Evolutionary conservation across 2,888 invertebrate genomes (phyloP).

Genomic region (Buathra laborator): DNA sequence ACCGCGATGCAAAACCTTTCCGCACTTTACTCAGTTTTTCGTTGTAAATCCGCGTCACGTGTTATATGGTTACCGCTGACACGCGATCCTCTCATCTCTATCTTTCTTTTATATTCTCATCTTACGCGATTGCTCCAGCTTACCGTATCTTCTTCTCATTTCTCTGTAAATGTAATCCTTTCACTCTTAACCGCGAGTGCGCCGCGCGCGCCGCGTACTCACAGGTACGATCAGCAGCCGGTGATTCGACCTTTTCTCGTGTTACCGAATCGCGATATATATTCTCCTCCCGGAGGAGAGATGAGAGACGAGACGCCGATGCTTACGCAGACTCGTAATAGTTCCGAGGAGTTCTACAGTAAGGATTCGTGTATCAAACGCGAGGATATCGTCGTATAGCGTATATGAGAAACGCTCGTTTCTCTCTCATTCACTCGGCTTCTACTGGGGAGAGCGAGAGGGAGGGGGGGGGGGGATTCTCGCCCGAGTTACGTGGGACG

Average conservation of each 20-base stretch:
- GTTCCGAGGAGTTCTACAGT: conserved; percentile 3
- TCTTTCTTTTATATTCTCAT: conserved; percentile 25
- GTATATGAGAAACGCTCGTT: conserved; percentile 28
- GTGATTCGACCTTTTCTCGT: conserved; percentile 62
- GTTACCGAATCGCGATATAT: conserved; percentile 35
- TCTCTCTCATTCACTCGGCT: conserved; percentile 44
- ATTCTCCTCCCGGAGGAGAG: conserved; percentile 13
- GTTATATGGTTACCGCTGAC: neutral
- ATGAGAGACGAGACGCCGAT: conserved; percentile 38
- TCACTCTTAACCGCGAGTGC: conserved; percentile 70
- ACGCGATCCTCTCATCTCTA: conserved; percentile 10
- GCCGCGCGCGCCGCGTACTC: conserved; percentile 31
- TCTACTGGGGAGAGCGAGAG: neutral
- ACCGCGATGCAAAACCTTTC: too few relatives aligned
- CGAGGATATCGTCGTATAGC: conserved; percentile 16
- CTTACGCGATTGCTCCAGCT: neutral
- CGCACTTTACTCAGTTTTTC: neutral
- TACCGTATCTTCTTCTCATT: conserved; percentile 18
- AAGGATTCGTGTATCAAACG: conserved; percentile 22
- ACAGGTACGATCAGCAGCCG: conserved; percentile 30
- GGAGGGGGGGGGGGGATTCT: conserved; percentile 14
- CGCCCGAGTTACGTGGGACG: conserved; percentile 53
- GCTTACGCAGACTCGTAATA: conserved; percentile 31
- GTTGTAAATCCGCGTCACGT: neutral
- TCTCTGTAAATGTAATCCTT: conserved; percentile 67